Percentiles rank a stretch among this genome's conserved stretches.
Conservation (phyloP, 2,113 vertebrate genomes). For the Podarcis raffonei region DNA sequence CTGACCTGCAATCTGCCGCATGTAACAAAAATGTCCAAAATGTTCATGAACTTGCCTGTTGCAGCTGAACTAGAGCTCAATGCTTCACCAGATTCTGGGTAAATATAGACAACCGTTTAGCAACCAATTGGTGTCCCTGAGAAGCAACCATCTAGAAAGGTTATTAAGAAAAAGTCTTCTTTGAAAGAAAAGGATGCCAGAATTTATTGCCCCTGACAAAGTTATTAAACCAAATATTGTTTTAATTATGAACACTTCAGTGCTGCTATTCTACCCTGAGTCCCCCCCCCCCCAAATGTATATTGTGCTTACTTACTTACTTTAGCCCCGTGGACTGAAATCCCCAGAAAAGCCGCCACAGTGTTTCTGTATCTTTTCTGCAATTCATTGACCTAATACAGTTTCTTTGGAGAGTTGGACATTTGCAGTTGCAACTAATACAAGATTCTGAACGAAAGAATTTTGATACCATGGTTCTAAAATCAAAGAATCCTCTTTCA, state of each 20-base stretch:
- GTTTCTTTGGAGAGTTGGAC: constrained; percentile 25
- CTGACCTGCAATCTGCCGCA: background rate
- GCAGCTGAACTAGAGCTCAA: background rate
- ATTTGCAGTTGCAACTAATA: constrained; percentile 25
- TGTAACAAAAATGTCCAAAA: background rate
- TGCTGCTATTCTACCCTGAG: background rate
- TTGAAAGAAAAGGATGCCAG: background rate
- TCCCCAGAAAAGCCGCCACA: constrained; percentile 23
- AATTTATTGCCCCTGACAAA: background rate
- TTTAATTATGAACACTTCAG: background rate
- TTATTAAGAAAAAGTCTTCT: background rate
- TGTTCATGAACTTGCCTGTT: background rate
- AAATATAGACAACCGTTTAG: background rate
- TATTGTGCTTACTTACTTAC: background rate
- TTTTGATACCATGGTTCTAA: background rate
- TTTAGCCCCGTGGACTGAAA: background rate
- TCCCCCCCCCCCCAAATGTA: background rate
- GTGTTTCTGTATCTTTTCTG: constrained; percentile 11
- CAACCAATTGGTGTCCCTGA: background rate
- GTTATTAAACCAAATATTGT: background rate
- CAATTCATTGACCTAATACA: constrained; percentile 51
- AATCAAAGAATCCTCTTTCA: background rate
- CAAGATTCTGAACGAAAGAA: constrained; percentile 13
- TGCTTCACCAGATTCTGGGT: background rate
- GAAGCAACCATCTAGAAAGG: background rate